phyloP scores from a whole-genome alignment of 1,140 invertebrate genomes.

The Microvelia longipes region DNA sequence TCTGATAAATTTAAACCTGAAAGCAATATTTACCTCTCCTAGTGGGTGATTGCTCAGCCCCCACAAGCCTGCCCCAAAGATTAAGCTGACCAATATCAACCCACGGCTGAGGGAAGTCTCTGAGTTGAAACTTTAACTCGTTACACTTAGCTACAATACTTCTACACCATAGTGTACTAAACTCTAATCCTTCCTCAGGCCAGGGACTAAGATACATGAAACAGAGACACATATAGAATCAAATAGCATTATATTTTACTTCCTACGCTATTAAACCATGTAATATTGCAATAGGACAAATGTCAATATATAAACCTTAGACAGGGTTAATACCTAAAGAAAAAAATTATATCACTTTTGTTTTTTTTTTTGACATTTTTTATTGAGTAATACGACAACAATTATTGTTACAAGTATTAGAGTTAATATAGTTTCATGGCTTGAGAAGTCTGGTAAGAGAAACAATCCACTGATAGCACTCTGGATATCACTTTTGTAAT shows the following conservation, averaged over 20 bases:
- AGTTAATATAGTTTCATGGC: no score
- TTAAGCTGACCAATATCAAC: slow-evolving; percentile 65
- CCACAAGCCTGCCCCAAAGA: slow-evolving; percentile 77
- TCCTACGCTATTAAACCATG: no score
- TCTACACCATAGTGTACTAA: slow-evolving; percentile 84
- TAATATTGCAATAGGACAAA: background rate
- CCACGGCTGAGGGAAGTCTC: slow-evolving; percentile 92
- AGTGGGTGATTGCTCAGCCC: slow-evolving; percentile 72
- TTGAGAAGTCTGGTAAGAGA: no score
- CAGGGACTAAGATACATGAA: slow-evolving; percentile 70
- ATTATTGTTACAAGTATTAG: no score
- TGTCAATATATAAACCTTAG: background rate
- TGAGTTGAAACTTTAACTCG: slow-evolving; percentile 70
- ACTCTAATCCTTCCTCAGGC: slow-evolving; percentile 80
- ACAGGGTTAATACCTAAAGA: no score
- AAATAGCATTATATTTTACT: slow-evolving; percentile 6
- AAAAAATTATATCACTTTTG: no score
- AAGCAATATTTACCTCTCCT: slow-evolving; percentile 46
- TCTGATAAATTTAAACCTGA: no score
- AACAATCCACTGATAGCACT: no score
- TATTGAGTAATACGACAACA: no score
- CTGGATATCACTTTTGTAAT: no score
- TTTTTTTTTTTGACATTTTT: no score
- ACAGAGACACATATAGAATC: slow-evolving; percentile 22
- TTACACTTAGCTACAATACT: slow-evolving; percentile 61